Percentiles rank a stretch among this genome's conserved stretches.
phyloP scores from a whole-genome alignment of 1,140 invertebrate genomes.

The Solenopsis fugax region DNA sequence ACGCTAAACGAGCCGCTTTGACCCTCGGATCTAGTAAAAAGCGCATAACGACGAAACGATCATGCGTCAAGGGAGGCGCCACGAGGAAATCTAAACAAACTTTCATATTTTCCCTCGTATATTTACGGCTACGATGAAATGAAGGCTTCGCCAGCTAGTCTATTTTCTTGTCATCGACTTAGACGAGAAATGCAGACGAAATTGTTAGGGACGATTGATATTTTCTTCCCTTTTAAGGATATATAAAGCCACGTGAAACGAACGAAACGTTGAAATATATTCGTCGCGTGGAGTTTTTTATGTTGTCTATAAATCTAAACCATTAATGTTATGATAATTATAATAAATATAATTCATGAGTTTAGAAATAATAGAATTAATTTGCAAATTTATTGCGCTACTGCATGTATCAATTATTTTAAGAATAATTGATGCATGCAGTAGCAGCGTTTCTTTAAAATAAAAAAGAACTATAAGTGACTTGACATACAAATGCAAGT shows the following conservation, averaged over 20 bases:
- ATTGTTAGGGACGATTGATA: constrained; percentile 23
- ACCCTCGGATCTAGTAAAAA: background rate
- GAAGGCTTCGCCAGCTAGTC: background rate
- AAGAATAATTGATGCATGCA: background rate
- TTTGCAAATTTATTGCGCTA: background rate
- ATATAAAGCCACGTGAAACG: background rate
- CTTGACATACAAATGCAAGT: too few species aligned
- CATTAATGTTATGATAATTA: background rate
- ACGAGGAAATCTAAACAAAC: constrained; percentile 58
- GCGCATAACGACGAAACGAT: background rate
- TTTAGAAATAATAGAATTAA: too few species aligned
- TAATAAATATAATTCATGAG: too few species aligned
- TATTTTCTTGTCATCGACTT: constrained; percentile 26
- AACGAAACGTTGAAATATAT: background rate
- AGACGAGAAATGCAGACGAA: constrained; percentile 24
- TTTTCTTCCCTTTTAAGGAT: background rate
- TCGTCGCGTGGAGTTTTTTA: background rate
- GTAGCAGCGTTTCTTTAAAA: background rate
- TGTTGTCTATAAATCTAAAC: background rate
- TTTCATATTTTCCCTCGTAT: constrained; percentile 49
- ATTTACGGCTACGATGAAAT: constrained; percentile 66
- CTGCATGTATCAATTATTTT: too few species aligned
- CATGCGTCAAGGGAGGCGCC: constrained; percentile 11
- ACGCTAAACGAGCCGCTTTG: constrained; percentile 15
- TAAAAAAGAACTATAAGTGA: background rate